Evolutionary conservation across 2,888 invertebrate species (phyloP), one percentile per base, ranked within the genome.

Genomic region (Trachelus iudaicus): DNA sequence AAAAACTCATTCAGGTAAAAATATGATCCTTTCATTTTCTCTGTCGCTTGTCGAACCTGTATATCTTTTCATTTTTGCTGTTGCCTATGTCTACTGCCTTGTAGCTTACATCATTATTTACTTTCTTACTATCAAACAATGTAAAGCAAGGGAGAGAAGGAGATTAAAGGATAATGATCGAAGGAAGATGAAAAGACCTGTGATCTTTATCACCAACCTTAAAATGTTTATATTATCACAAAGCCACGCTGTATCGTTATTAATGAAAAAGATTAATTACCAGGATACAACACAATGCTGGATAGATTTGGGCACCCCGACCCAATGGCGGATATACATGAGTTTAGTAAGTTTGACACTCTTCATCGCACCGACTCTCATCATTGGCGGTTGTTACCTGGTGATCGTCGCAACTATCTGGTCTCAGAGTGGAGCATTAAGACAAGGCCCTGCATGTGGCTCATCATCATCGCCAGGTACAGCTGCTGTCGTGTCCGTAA

Each of bases 361-460:
- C 69, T 98, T 98, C 92, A 95, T 97, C 76, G 92, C 97, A 35
- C 98, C 98, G 0, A 96, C 98, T 0, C 88, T 98, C 77, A 96
- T 98, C 84, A 98, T 98, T 81, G 95, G 96, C 4, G 96, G 96
- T 4, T 98, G 98, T 90, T 98, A 98, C 91, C 95, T 96, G 12
- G 95, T 98, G 85, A 98, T 98, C 86, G 97, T 98, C 1, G 94
- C 95, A 88, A 98, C 98, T 12, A 98, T 98, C 85, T 98, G 98
- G 98, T 95, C 96, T 11, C 91, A 91, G 79, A 87, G 90, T 77
- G 85, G 86, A 23, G 86, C 85, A 13, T 78, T 91, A 35, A 87
- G 88, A 73, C 89, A 90, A 35, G 91, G 90, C 68, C 94, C 94
- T 1, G 93, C 93, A 4, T 56, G 9, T 56, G 56, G 56, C 0